phyloP scores from a whole-genome alignment of 2,888 invertebrate genomes.

The Melanostoma scalare region DNA sequence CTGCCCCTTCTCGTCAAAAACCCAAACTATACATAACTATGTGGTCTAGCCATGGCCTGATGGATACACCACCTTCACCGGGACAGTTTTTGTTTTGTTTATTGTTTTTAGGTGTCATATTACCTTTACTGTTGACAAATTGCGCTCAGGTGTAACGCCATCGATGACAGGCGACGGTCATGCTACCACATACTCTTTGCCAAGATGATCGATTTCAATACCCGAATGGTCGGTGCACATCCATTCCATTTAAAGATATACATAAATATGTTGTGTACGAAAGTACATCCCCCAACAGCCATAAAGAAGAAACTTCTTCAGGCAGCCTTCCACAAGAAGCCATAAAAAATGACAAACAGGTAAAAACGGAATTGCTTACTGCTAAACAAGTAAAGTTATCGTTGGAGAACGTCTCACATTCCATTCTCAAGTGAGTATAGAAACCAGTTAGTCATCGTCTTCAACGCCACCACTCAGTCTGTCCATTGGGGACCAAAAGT shows the following conservation, averaged over 20 bases:
- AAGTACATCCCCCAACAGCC: background rate
- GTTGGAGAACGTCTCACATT: slow-evolving; percentile 55
- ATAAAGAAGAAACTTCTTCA: background rate
- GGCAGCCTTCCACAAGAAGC: slow-evolving; percentile 27
- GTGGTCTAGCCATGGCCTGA: slow-evolving; percentile 37
- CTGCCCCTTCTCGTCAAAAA: background rate
- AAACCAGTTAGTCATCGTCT: slow-evolving; percentile 44
- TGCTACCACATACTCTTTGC: slow-evolving; percentile 28
- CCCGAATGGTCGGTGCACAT: slow-evolving; percentile 43
- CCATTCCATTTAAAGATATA: slow-evolving; percentile 29
- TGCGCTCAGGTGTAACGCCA: slow-evolving; percentile 66
- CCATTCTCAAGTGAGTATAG: slow-evolving; percentile 27
- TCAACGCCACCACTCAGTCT: slow-evolving; percentile 31
- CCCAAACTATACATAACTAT: slow-evolving; percentile 54
- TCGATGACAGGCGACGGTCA: slow-evolving; percentile 60
- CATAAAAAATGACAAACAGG: slow-evolving; percentile 43
- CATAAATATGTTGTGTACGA: background rate
- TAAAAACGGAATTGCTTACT: background rate
- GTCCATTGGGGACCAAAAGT: slow-evolving; percentile 22
- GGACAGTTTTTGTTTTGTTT: background rate
- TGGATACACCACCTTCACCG: background rate
- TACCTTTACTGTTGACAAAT: slow-evolving; percentile 67
- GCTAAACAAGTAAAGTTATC: slow-evolving; percentile 49
- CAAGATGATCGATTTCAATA: slow-evolving; percentile 68
- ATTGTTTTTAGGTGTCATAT: slow-evolving; percentile 55